Evolutionary conservation across 2,888 invertebrate genomes (phyloP).

Genomic region (Polia nebulosa): DNA sequence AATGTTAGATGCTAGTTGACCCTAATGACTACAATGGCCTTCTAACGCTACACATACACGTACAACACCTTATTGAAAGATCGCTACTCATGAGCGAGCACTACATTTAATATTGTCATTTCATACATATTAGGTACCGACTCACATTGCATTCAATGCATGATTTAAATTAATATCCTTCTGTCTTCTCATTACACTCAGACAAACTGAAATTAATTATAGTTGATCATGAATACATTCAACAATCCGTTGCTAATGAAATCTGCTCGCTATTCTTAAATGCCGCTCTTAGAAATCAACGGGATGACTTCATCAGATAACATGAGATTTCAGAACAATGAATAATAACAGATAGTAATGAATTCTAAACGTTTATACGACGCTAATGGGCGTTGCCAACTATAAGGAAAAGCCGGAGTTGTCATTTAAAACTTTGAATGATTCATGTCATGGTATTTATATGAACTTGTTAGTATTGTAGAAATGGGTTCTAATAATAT

Average conservation of each 20-base stretch:
- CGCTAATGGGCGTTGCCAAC: constrained; percentile 26
- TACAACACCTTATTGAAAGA: constrained; percentile 59
- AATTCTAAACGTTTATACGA: constrained; percentile 23
- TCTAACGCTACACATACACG: constrained; percentile 63
- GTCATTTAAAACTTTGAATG: constrained; percentile 16
- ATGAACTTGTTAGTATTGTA: constrained; percentile 21
- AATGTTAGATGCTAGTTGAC: constrained; percentile 80
- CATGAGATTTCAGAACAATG: constrained; percentile 48
- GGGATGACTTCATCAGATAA: constrained; percentile 46
- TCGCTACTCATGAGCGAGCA: constrained; percentile 41
- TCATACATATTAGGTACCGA: constrained; percentile 35
- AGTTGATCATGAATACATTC: constrained; percentile 18
- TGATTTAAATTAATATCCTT: constrained; percentile 47
- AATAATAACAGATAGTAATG: constrained; percentile 34
- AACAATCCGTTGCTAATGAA: constrained; percentile 39
- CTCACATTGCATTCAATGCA: constrained; percentile 41
- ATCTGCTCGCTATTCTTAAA: constrained; percentile 39
- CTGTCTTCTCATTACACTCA: constrained; percentile 42
- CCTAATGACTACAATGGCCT: constrained; percentile 85
- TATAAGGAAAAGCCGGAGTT: constrained; percentile 26
- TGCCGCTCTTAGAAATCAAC: constrained; percentile 36
- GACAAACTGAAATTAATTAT: constrained; percentile 45
- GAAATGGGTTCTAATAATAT: constrained; percentile 50
- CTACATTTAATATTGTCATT: constrained; percentile 52
- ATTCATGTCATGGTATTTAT: constrained; percentile 22